A percentile compares a stretch with the other conserved stretches of the same genome.
Evolutionary conservation across 2,797 vertebrate species (phyloP).

Genomic region (Okamejei kenojei): DNA sequence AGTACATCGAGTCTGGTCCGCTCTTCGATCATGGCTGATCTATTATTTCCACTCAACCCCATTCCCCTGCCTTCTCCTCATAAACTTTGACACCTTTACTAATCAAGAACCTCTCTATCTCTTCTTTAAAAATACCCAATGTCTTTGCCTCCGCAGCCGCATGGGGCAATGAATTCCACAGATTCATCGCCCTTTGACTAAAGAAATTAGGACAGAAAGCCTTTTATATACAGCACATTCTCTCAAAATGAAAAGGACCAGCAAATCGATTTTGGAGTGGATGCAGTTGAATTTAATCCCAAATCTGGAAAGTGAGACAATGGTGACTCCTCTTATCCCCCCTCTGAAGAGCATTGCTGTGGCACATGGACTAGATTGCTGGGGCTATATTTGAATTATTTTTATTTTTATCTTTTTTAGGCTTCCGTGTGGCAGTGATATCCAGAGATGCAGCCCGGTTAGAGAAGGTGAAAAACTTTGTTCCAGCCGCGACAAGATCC

Average conservation of each 20-base stretch:
- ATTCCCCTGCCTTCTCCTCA: too few species aligned
- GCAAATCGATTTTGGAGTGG: not conserved
- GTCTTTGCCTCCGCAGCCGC: too few species aligned
- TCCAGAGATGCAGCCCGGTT: conserved; percentile 63
- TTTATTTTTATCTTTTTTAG: conserved; percentile 45
- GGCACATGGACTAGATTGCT: not conserved
- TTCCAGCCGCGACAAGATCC: conserved; percentile 56
- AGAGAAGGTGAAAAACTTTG: conserved; percentile 60
- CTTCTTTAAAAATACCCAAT: too few species aligned
- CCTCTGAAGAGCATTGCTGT: not conserved
- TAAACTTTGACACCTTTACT: too few species aligned
- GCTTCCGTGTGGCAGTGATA: conserved; percentile 71
- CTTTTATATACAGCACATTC: not conserved
- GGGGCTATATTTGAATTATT: not conserved
- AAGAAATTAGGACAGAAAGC: too few species aligned
- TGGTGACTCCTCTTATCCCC: not conserved
- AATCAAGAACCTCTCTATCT: too few species aligned
- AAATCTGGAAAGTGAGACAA: not conserved
- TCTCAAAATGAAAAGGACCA: not conserved
- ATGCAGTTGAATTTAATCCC: not conserved
- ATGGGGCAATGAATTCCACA: too few species aligned
- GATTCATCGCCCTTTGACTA: too few species aligned
- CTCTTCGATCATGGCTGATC: too few species aligned
- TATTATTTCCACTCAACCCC: too few species aligned
- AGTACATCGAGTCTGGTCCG: too few species aligned